These are phyloP conservation scores for Clarias gariepinus DNA, from an alignment of 2,113 vertebrate genomes.

Conservation along the genomic window DNA sequence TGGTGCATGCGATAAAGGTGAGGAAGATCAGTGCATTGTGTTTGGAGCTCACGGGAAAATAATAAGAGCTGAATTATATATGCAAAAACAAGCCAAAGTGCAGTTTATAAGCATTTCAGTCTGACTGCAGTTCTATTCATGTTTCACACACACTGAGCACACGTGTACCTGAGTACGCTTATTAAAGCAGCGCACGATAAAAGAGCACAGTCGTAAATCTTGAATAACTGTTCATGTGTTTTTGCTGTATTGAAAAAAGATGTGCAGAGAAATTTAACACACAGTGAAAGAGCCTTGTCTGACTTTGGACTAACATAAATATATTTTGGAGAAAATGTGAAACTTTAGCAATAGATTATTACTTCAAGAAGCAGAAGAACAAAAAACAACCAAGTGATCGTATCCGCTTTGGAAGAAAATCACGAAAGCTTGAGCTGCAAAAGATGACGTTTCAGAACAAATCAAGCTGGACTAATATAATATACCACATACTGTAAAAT, in stretches of 20 bases:
- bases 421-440: background rate
- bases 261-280: background rate
- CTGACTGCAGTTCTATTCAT: slow-evolving; percentile 28
- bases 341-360: background rate
- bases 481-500: background rate
- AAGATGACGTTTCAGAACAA: background rate
- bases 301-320: background rate
- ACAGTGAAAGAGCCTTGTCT: background rate
- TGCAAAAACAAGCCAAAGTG: slow-evolving; percentile 18
- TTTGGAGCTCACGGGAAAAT: background rate
- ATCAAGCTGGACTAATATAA: background rate
- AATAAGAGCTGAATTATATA: slow-evolving; percentile 20
- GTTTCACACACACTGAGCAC: slow-evolving; percentile 6
- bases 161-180: slow-evolving; percentile 25
- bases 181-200: background rate
- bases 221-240: background rate
- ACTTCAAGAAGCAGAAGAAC: background rate
- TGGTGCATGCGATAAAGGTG: background rate
- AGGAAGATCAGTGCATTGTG: background rate
- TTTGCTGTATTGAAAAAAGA: background rate
- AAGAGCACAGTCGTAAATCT: background rate
- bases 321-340: background rate
- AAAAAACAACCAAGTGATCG: background rate
- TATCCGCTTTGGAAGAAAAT: background rate
- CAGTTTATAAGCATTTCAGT: slow-evolving; percentile 34